Evolutionary conservation across 2,797 vertebrate genomes (phyloP).

Genomic region (Darevskia mixta): DNA sequence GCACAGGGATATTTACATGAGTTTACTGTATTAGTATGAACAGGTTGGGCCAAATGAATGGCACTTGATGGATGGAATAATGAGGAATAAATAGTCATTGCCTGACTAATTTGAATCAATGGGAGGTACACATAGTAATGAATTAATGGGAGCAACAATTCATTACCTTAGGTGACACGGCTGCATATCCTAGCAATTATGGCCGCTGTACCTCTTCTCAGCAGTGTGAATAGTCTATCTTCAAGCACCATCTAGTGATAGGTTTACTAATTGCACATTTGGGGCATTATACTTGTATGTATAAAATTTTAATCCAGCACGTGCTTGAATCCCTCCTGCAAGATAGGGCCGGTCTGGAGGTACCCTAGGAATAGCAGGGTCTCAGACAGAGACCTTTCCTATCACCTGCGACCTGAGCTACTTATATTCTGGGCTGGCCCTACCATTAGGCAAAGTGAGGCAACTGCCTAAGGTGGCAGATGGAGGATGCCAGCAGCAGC

Average conservation of each 20-base stretch:
- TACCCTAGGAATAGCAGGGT: too few species aligned
- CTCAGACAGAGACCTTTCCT: too few species aligned
- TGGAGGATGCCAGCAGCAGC: too few species aligned
- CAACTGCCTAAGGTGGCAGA: too few species aligned
- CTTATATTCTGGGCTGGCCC: too few species aligned
- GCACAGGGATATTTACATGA: not conserved
- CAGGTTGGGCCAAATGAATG: slow-evolving; percentile 10
- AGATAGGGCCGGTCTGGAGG: too few species aligned
- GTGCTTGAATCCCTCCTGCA: too few species aligned
- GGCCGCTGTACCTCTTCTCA: not conserved
- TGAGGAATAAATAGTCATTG: slow-evolving; percentile 6
- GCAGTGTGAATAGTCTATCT: not conserved
- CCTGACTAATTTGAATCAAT: slow-evolving; percentile 11
- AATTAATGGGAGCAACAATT: not conserved
- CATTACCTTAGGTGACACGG: not conserved
- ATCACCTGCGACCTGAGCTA: too few species aligned
- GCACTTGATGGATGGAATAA: not conserved
- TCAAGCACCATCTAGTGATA: not conserved
- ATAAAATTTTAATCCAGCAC: too few species aligned
- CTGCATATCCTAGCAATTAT: not conserved
- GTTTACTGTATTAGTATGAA: slow-evolving; percentile 17
- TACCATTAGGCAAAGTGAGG: too few species aligned
- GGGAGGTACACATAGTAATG: not conserved
- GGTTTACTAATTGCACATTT: not conserved
- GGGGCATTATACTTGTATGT: too few species aligned